Evolutionary conservation across 2,888 invertebrate genomes (phyloP), one percentile per base, ranked within the genome.

Genomic region (Chrysolina haemoptera): DNA sequence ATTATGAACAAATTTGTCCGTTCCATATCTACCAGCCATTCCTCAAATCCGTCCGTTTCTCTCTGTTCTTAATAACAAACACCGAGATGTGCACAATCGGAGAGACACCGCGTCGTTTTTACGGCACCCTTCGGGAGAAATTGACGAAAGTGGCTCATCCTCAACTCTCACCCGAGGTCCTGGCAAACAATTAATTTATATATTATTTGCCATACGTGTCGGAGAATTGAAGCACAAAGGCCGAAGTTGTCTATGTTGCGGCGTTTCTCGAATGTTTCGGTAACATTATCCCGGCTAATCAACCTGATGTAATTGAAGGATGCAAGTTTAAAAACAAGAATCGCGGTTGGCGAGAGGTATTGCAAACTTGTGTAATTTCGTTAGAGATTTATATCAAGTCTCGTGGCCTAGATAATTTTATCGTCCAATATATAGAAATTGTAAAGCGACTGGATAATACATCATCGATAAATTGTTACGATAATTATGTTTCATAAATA

Each of bases 101-200:
- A 71, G 68, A 75, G 73, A 74, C 73, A 75, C 68, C 66, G 64
- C 68, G 48, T 46, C 68, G 70, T 68, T 66, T 78, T 78, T 76
- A 76, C 69, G 66, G 70, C 69, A 40, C 72, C 67, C 68, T 40
- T 48, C 12, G 65, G 70, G 68, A 48, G 14, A 67, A 53, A 76
- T 74, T 76, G 64, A 65, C 71, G 67, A 70, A 65, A 65, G 22
- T 65, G 65, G 41, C 43, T 65, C 14, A 43, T 65, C 48, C 48
- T 46, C 27, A 43, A 43, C 22, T 43, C 48, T 43, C 16, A 1
- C 46, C 20, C 22, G n/a, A 46, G 27, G 14, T 65, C n/a, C 43
- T 27, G 14, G 43, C 65, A 22, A 43, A 59, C 35, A 35, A 59
- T 59, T 59, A 59, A 59, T 59, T 59, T 59, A 59, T 59, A 59